phyloP scores from a whole-genome alignment of 23 tunicate species.

The Styela plicata region DNA sequence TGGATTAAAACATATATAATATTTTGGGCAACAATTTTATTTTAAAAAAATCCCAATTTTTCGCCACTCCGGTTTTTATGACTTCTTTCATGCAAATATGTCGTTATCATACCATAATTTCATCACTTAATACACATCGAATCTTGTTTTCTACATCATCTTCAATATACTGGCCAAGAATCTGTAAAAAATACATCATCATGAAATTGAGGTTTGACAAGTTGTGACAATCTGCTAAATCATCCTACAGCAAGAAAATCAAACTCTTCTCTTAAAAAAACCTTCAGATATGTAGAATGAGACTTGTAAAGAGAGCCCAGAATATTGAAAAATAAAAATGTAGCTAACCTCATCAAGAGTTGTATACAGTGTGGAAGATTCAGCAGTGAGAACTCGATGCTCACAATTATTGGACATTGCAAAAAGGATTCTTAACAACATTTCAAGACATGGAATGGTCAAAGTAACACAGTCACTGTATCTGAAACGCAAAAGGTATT shows the following conservation, averaged over 20 bases:
- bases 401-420: conserved; percentile 43
- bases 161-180: not conserved
- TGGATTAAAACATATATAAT: no score
- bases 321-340: no score
- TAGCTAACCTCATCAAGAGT: conserved; percentile 66
- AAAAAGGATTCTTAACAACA: conserved; percentile 33
- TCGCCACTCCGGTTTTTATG: no score
- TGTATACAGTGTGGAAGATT: conserved; percentile 57
- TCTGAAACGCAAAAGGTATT: no score
- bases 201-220: not conserved
- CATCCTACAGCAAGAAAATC: no score
- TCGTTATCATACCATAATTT: not conserved
- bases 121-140: not conserved
- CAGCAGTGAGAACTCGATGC: conserved; percentile 54
- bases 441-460: conserved; percentile 50
- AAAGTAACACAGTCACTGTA: conserved; percentile 54
- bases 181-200: not conserved
- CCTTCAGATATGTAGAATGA: no score
- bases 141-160: not conserved
- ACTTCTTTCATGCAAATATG: no score
- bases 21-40: no score
- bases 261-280: no score
- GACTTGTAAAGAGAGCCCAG: no score
- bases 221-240: not conserved
- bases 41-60: no score